Evolutionary conservation across 2,888 invertebrate species (phyloP).

Genomic region (Agonopterix alstromeriana): DNA sequence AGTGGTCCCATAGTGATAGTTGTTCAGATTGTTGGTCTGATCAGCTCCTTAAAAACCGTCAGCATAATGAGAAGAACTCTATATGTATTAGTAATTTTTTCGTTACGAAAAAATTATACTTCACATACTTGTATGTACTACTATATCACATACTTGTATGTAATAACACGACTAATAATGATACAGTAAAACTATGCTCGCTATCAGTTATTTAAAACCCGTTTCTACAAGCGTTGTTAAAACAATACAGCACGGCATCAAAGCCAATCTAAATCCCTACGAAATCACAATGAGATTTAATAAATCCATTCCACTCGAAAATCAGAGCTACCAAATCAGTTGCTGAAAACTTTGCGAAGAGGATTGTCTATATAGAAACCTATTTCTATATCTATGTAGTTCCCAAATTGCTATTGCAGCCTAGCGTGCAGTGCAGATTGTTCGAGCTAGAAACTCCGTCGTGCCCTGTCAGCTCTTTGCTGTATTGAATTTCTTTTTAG

Average conservation of each 20-base stretch:
- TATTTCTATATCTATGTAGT: slow-evolving; percentile 1
- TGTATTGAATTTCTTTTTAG: slow-evolving; percentile 16
- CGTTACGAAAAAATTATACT: no score
- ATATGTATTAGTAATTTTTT: no score
- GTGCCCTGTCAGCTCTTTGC: slow-evolving; percentile 10
- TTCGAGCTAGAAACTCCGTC: slow-evolving; percentile 11
- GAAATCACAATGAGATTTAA: neutral
- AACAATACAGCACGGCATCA: slow-evolving; percentile 10
- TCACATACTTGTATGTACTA: no score
- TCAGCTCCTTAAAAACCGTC: no score
- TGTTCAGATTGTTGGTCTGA: no score
- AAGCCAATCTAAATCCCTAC: slow-evolving; percentile 6
- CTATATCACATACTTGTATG: no score
- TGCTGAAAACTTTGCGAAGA: slow-evolving; percentile 3
- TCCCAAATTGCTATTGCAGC: slow-evolving; percentile 10
- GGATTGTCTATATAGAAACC: neutral
- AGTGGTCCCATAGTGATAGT: no score
- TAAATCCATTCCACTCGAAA: slow-evolving; percentile 1
- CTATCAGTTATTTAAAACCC: no score
- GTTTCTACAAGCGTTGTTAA: no score
- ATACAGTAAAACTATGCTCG: no score
- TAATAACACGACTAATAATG: no score
- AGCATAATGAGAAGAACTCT: no score
- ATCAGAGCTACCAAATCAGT: slow-evolving; percentile 4
- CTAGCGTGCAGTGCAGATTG: slow-evolving; percentile 17